Conservation (phyloP, 2,888 invertebrate species). For the Metellina segmentata region DNA sequence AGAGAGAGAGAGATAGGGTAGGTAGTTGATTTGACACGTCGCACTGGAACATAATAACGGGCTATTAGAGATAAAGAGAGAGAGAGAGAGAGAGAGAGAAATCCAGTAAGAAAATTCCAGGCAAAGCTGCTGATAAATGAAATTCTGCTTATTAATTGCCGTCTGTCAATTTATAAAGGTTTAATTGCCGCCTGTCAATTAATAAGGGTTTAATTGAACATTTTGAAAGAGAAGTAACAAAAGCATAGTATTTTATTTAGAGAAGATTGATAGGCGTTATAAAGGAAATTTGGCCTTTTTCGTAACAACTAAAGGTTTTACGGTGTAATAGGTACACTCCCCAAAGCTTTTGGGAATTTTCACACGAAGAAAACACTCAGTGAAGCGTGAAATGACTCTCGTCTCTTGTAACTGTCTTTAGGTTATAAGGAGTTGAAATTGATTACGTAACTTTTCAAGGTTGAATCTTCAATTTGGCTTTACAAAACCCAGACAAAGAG, state of each 20-base stretch:
- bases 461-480: slow-evolving; percentile 10
- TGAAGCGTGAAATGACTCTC: slow-evolving; percentile 25
- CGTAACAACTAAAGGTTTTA: not conserved
- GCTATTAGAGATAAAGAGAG: too few relatives aligned
- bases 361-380: slow-evolving; percentile 23
- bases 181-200: too few relatives aligned
- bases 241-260: not conserved
- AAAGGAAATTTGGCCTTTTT: not conserved
- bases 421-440: slow-evolving; percentile 48
- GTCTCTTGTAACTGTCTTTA: not conserved
- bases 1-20: too few relatives aligned
- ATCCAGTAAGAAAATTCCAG: too few relatives aligned
- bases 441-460: slow-evolving; percentile 43
- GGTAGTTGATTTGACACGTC: too few relatives aligned
- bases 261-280: not conserved
- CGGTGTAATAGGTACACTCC: not conserved
- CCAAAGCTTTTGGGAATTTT: slow-evolving; percentile 7
- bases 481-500: too few relatives aligned
- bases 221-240: not conserved
- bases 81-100: too few relatives aligned
- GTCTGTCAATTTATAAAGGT: too few relatives aligned
- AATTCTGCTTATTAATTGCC: too few relatives aligned
- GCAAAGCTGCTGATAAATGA: too few relatives aligned
- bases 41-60: too few relatives aligned
- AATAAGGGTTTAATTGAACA: not conserved